Evolutionary conservation across 2,113 vertebrate species (phyloP).

Genomic region (Clupea harengus): DNA sequence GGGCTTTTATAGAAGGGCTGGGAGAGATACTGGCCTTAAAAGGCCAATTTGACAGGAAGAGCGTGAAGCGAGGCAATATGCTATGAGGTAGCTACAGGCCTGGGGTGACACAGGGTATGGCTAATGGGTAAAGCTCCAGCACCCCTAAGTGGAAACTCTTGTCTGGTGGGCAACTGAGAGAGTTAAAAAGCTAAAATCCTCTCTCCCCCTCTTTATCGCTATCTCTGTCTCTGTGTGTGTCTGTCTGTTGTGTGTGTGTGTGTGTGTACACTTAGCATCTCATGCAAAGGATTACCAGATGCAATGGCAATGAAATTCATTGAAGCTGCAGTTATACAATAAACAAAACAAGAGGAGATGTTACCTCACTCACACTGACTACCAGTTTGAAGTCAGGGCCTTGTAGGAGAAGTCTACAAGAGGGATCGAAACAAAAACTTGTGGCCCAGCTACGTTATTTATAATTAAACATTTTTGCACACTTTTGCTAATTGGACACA

Average conservation of each 20-base stretch:
- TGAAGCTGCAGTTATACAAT: not conserved
- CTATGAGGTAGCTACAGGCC: not conserved
- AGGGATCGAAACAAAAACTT: not conserved
- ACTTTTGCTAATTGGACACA: too few species aligned
- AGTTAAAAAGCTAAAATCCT: not conserved
- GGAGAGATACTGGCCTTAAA: conserved; percentile 38
- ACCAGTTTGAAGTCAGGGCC: not conserved
- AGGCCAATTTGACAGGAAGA: conserved; percentile 38
- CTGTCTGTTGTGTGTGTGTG: too few species aligned
- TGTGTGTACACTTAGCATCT: not conserved
- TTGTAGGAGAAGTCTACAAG: not conserved
- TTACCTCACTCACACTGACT: not conserved
- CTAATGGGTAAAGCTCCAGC: not conserved
- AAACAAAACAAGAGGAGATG: not conserved
- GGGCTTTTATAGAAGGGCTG: conserved; percentile 42
- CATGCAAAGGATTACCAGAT: not conserved
- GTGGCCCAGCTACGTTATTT: too few species aligned
- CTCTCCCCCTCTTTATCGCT: not conserved
- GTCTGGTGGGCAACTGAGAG: not conserved
- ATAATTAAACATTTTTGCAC: too few species aligned
- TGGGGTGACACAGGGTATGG: not conserved
- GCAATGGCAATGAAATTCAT: not conserved
- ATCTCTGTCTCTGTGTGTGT: not conserved
- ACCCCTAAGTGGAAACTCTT: not conserved
- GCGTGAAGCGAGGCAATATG: not conserved